Evolutionary conservation across 2,797 vertebrate genomes (phyloP).

Genomic region (Micromesistius poutassou): DNA sequence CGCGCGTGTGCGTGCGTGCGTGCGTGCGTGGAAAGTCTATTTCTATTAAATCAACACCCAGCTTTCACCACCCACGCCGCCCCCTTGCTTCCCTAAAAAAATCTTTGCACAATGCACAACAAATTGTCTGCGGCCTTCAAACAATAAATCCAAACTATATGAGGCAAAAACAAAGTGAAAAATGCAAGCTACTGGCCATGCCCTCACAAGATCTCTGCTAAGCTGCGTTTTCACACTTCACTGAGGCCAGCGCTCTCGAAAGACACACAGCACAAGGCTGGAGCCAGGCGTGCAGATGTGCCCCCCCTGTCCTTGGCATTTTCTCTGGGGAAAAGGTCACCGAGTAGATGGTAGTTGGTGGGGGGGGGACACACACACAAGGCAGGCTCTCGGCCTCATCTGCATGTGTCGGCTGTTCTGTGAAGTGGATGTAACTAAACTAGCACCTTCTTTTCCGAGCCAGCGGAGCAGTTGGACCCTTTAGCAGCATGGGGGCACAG

Average conservation of each 20-base stretch:
- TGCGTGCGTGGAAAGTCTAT: neutral
- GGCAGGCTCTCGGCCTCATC: slow-evolving; percentile 56
- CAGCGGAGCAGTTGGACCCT: slow-evolving; percentile 60
- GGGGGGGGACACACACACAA: slow-evolving; percentile 50
- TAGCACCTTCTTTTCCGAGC: slow-evolving; percentile 63
- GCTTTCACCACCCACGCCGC: neutral
- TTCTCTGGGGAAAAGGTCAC: neutral
- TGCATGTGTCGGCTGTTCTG: slow-evolving; percentile 65
- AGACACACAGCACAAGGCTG: neutral
- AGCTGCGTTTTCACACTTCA: neutral
- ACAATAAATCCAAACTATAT: neutral
- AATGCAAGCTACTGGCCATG: neutral
- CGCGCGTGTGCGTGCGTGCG: no score
- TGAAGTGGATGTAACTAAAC: slow-evolving; percentile 66
- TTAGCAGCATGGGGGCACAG: slow-evolving; percentile 49
- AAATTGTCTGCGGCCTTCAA: neutral
- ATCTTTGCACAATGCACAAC: neutral
- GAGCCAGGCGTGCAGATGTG: neutral
- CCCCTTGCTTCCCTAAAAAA: neutral
- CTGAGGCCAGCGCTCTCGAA: no score
- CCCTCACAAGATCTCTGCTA: neutral
- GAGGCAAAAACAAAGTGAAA: neutral
- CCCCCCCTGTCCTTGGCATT: neutral
- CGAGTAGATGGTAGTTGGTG: neutral
- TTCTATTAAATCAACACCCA: neutral